These are phyloP conservation scores for Patella caerulea DNA, from an alignment of 2,888 invertebrate species.

Conservation along the genomic window DNA sequence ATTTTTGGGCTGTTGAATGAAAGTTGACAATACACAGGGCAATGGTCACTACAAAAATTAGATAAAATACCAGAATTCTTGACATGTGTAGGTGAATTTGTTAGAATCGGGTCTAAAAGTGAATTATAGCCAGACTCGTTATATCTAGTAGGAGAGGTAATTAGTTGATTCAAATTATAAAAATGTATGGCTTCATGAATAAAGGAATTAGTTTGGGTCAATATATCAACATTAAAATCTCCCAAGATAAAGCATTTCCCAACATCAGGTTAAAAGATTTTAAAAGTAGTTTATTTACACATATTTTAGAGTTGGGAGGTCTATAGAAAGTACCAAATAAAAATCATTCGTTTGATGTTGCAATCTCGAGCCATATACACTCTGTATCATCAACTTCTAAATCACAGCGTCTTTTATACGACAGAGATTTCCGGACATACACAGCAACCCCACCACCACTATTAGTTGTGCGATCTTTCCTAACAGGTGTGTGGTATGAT, in stretches of 20 bases:
- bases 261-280: slow-evolving; percentile 1
- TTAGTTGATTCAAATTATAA: neutral
- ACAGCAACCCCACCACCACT: slow-evolving; percentile 5
- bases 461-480: neutral
- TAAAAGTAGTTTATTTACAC: neutral
- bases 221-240: neutral
- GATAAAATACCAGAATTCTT: neutral
- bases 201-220: slow-evolving; percentile 6
- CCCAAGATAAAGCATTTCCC: slow-evolving; percentile 2
- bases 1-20: neutral
- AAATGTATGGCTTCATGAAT: neutral
- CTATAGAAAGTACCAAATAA: slow-evolving; percentile 2
- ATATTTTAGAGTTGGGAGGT: neutral
- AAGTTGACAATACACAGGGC: slow-evolving; percentile 7
- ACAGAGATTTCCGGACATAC: neutral
- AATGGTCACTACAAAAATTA: neutral
- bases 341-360: neutral
- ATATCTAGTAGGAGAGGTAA: slow-evolving; percentile 3
- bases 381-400: neutral
- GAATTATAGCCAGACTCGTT: neutral
- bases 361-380: neutral
- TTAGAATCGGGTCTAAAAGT: neutral
- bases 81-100: neutral
- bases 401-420: slow-evolving; percentile 4
- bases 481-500: neutral